Evolutionary conservation across 2,888 invertebrate species (phyloP).

Genomic region (Epinotia demarniana): DNA sequence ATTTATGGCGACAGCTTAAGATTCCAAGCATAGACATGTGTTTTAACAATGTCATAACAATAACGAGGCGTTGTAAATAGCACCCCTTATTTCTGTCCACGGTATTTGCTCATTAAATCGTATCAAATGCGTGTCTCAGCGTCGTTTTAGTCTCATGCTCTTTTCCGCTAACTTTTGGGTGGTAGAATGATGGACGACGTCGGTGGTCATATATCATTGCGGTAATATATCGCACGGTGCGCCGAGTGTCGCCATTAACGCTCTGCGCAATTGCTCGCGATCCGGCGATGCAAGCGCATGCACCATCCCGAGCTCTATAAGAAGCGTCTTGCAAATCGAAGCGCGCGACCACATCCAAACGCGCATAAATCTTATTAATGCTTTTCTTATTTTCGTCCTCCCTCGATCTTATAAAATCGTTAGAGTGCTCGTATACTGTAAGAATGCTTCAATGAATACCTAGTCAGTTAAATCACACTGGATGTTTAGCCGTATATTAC

Average conservation of each 20-base stretch:
- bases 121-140: constrained; percentile 63
- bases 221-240: constrained; percentile 80
- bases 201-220: constrained; percentile 81
- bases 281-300: constrained; percentile 56
- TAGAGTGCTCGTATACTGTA: constrained; percentile 59
- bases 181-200: constrained; percentile 82
- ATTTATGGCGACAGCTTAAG: constrained; percentile 63
- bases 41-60: constrained; percentile 82
- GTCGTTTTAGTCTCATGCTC: constrained; percentile 73
- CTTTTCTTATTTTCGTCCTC: constrained; percentile 78
- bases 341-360: constrained; percentile 75
- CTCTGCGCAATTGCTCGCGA: constrained; percentile 78
- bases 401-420: constrained; percentile 74
- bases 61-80: constrained; percentile 76
- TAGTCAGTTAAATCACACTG: constrained; percentile 52
- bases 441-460: constrained; percentile 61
- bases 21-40: constrained; percentile 64
- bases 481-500: constrained; percentile 44
- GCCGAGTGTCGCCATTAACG: constrained; percentile 84
- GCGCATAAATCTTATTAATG: constrained; percentile 82
- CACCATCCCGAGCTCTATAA: constrained; percentile 70
- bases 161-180: constrained; percentile 84
- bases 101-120: constrained; percentile 81
- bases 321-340: constrained; percentile 79
- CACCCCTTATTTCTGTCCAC: constrained; percentile 82